Conservation (phyloP, 2,113 vertebrate species). For the Taxidea taxus region DNA sequence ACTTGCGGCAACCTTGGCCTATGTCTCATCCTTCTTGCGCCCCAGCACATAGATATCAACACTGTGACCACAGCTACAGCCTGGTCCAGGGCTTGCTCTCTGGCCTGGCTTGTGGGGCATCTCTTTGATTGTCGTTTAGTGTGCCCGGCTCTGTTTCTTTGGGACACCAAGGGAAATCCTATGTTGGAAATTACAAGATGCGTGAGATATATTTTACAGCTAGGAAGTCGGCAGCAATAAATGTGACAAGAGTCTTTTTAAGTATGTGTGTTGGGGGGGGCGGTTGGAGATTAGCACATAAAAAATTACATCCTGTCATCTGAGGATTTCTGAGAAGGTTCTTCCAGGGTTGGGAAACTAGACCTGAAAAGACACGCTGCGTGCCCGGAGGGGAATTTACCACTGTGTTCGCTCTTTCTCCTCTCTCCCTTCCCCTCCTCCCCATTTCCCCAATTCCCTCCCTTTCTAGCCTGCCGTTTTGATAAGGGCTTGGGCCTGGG, state of each 20-base stretch:
- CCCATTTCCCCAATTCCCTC: not conserved
- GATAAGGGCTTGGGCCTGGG: not conserved
- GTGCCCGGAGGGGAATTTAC: slow-evolving; percentile 61
- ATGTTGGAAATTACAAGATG: slow-evolving; percentile 43
- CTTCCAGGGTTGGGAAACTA: slow-evolving; percentile 54
- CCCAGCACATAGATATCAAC: not conserved
- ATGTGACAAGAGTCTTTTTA: slow-evolving; percentile 48
- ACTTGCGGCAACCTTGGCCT: not conserved
- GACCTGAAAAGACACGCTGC: slow-evolving; percentile 75
- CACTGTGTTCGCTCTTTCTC: not conserved
- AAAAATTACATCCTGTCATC: slow-evolving; percentile 68
- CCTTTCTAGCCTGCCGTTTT: not conserved
- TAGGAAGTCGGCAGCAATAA: slow-evolving; percentile 58
- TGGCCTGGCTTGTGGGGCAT: not conserved
- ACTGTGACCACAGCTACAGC: not conserved
- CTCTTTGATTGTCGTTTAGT: not conserved
- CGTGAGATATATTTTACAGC: slow-evolving; percentile 59
- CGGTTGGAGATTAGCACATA: slow-evolving; percentile 16
- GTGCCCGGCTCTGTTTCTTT: slow-evolving; percentile 7
- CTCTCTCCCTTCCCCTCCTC: not conserved
- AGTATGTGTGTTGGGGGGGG: not conserved
- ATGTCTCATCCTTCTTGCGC: not conserved
- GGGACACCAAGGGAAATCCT: not conserved
- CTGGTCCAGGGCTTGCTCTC: not conserved
- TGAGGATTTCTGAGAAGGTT: slow-evolving; percentile 61